These are phyloP conservation scores for Cheilosia vernalis DNA, from an alignment of 2,888 invertebrate genomes.

Conservation along the genomic window DNA sequence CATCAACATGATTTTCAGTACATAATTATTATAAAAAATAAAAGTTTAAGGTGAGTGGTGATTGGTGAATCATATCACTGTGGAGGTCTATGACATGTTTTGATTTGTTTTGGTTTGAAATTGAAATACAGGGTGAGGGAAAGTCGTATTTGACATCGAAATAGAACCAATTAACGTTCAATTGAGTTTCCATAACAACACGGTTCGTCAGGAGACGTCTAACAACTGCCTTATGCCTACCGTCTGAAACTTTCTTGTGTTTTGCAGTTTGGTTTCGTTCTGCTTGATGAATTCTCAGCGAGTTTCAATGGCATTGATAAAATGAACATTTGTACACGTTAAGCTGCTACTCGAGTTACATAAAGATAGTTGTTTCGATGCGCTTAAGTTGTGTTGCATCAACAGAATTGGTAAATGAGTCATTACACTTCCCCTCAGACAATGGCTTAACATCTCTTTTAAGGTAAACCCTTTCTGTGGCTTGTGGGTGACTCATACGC, in stretches of 20 bases:
- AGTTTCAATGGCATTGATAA: slow-evolving; percentile 39
- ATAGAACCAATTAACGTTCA: slow-evolving; percentile 6
- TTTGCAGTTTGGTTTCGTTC: slow-evolving; percentile 14
- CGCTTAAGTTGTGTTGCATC: neutral
- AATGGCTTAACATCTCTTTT: slow-evolving; percentile 2
- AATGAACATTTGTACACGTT: neutral
- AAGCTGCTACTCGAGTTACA: slow-evolving; percentile 1
- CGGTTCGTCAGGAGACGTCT: too few relatives aligned
- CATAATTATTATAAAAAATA: slow-evolving; percentile 1
- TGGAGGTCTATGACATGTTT: slow-evolving; percentile 38
- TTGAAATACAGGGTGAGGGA: neutral
- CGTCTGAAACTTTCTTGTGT: neutral
- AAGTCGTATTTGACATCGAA: neutral
- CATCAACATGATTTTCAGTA: neutral
- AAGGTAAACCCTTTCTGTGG: neutral
- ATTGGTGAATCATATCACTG: slow-evolving; percentile 33
- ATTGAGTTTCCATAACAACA: slow-evolving; percentile 5
- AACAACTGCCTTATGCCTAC: too few relatives aligned
- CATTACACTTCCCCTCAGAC: neutral
- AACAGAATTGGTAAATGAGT: slow-evolving; percentile 1
- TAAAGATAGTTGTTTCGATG: neutral
- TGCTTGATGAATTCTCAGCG: slow-evolving; percentile 25
- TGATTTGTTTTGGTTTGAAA: slow-evolving; percentile 22
- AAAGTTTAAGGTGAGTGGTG: slow-evolving; percentile 10
- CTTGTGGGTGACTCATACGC: slow-evolving; percentile 10